Percentiles rank a stretch among this genome's conserved stretches.
These are phyloP conservation scores for Phylloscopus trochiloides DNA, from an alignment of 2,113 vertebrate species.

Conservation along the genomic window DNA sequence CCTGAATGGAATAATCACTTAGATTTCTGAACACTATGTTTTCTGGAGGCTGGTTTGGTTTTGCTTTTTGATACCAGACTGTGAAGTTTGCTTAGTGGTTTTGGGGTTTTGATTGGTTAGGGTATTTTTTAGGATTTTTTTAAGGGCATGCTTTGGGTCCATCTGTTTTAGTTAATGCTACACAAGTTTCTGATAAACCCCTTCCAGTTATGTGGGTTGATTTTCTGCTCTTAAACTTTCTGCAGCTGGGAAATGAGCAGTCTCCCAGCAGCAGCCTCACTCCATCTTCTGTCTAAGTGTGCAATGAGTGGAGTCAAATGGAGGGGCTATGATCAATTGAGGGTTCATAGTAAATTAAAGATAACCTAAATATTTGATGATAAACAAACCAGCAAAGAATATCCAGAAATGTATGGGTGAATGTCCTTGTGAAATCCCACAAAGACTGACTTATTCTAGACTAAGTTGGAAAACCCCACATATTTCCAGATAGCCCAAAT, in stretches of 20 bases:
- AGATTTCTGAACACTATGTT: background rate
- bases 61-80: background rate
- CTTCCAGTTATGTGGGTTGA: background rate
- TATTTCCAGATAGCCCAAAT: background rate
- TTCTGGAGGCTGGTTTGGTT: background rate
- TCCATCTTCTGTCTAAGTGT: background rate
- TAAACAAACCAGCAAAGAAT: background rate
- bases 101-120: background rate
- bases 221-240: background rate
- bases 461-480: background rate
- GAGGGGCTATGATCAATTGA: background rate
- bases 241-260: background rate
- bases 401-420: background rate
- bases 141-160: background rate
- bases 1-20: background rate
- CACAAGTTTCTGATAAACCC: background rate
- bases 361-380: background rate
- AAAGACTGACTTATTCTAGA: background rate
- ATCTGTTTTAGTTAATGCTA: background rate
- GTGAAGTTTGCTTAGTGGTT: background rate
- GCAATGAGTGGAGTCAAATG: background rate
- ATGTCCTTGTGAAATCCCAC: background rate
- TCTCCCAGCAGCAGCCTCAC: background rate
- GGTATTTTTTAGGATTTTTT: background rate
- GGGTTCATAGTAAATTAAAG: background rate